Evolutionary conservation across 35 echinoderm and acorn worm genomes (phyloP), one percentile per base, ranked within the genome.

Genomic region (Strongylocentrotus purpuratus): DNA sequence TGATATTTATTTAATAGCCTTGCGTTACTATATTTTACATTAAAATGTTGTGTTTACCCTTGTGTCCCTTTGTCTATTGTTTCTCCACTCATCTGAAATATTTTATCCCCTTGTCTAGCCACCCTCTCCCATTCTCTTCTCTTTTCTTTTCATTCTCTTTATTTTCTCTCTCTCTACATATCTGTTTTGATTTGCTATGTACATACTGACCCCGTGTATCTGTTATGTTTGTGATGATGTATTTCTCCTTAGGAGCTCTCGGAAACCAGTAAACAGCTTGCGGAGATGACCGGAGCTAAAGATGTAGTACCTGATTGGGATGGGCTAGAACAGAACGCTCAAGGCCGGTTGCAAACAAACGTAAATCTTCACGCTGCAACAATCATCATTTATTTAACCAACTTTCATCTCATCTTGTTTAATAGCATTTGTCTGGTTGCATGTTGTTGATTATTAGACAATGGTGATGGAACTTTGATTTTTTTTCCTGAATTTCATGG

Each of bases 191-290:
- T 48, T 96, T 86, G 31, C 28, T 59, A 32, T 88, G 95, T 85
- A 33, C 31, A 41, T n/a, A 12, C 87, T 60, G 58, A n/a, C 87
- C 33, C 87, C 85, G 65, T 78, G 22, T 71, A 18, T 78, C 6
- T 78, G 65, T 55, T 55, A 58, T 97, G 28, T 95, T 46, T 95
- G 31, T 94, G 47, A 88, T 92, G 47, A 88, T 61, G 92, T 92
- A 46, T 93, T 60, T 94, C 45, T 55, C 60, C 88, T 31, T 86
- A 99, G 98, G 98, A 99, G 92, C 94, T 99, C 47, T 96, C 97
- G 8, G 98, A 99, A 92, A 99, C 98, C 22, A 99, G 98, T 95
- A 99, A 98, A 94, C 98, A 99, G 94, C 98, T 99, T 33, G 98
- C 98, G 25, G 92, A 97, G 95, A 87, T 99, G 88, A 98, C 98